Evolutionary conservation across 1,140 invertebrate species (phyloP).

Genomic region (Lepidurus packardi): DNA sequence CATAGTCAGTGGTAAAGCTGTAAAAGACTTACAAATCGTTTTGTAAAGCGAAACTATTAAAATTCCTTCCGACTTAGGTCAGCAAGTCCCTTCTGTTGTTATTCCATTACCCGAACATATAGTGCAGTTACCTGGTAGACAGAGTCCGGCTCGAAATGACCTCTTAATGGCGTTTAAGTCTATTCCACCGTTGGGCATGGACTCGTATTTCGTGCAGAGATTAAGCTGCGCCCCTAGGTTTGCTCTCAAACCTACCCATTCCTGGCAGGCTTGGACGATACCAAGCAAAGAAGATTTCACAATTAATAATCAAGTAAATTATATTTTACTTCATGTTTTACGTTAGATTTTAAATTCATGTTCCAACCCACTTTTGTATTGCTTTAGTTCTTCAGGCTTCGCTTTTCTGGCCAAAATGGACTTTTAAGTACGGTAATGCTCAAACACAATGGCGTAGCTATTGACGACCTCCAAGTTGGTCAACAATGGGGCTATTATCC

Average conservation of each 20-base stretch:
- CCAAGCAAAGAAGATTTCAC: constrained; percentile 24
- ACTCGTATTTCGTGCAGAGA: constrained; percentile 36
- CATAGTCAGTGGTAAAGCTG: neutral
- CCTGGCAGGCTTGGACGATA: neutral
- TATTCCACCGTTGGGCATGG: constrained; percentile 38
- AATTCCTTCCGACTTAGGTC: neutral
- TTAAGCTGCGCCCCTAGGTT: neutral
- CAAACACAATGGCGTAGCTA: constrained; percentile 25
- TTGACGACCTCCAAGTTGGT: neutral
- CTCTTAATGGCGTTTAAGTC: constrained; percentile 38
- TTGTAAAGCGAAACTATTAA: too few relatives aligned
- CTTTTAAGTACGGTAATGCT: constrained; percentile 27
- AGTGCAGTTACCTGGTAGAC: constrained; percentile 37
- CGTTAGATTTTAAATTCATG: neutral
- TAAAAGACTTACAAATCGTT: too few relatives aligned
- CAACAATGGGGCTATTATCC: constrained; percentile 30
- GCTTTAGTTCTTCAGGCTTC: neutral
- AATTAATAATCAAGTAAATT: neutral
- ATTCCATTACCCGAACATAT: constrained; percentile 38
- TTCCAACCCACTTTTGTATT: neutral
- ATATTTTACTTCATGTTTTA: neutral
- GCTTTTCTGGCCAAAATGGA: constrained; percentile 29
- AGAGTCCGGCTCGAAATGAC: constrained; percentile 37
- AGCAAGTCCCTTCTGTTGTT: constrained; percentile 32
- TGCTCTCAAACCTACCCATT: constrained; percentile 27